A percentile compares a stretch with the other conserved stretches of the same genome.
phyloP scores from a whole-genome alignment of 2,797 vertebrate species.

The Oreonectes daqikongensis region DNA sequence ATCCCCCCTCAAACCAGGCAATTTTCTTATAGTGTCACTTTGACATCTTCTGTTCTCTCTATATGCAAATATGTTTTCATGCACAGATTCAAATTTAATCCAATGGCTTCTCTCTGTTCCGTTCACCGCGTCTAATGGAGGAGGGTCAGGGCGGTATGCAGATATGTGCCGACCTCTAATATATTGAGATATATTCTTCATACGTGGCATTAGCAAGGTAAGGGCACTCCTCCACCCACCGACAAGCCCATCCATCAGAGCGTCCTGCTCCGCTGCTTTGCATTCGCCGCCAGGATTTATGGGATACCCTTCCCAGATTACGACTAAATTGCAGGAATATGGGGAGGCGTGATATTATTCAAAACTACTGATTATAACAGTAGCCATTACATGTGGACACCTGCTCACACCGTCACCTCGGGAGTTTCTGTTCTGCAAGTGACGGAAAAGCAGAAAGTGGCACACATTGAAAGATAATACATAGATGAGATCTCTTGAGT shows the following conservation, averaged over 20 bases:
- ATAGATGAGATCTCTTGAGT: too few species aligned
- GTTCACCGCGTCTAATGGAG: slow-evolving; percentile 14
- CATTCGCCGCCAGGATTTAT: slow-evolving; percentile 95
- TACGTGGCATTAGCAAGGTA: slow-evolving; percentile 86
- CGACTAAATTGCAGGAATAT: slow-evolving; percentile 94
- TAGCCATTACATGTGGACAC: slow-evolving; percentile 91
- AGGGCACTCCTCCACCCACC: slow-evolving; percentile 87
- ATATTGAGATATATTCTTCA: slow-evolving; percentile 49
- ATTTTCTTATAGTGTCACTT: too few species aligned
- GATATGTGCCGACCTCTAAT: slow-evolving; percentile 26
- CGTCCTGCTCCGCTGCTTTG: slow-evolving; percentile 88
- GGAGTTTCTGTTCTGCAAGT: slow-evolving; percentile 80
- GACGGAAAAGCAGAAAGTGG: slow-evolving; percentile 77
- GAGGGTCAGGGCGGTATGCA: slow-evolving; percentile 28
- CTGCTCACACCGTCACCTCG: slow-evolving; percentile 91
- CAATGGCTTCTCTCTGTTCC: background rate
- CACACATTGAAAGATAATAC: background rate
- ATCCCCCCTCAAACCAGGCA: background rate
- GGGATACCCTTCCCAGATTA: slow-evolving; percentile 86
- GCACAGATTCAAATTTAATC: slow-evolving; percentile 11
- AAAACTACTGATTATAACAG: slow-evolving; percentile 93
- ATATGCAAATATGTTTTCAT: background rate
- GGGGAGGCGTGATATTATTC: slow-evolving; percentile 85
- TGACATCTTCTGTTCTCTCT: background rate
- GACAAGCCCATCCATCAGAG: slow-evolving; percentile 86